A percentile compares a stretch with the other conserved stretches of the same genome.
Evolutionary conservation across 2,797 vertebrate species (phyloP).

Genomic region (Chaetophractus vellerosus): DNA sequence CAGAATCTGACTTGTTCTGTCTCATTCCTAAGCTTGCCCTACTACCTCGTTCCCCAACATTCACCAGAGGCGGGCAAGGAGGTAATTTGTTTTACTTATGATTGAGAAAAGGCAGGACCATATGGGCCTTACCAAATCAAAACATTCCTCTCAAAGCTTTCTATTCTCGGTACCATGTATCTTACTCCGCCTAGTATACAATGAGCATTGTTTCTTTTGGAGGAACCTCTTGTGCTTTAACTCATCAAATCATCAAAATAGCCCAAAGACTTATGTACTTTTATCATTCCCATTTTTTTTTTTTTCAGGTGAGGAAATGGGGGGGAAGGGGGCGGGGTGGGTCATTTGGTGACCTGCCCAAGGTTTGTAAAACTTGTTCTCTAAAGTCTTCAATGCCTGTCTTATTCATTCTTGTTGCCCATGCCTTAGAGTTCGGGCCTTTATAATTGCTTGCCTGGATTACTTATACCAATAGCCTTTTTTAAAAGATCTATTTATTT

Average conservation of each 20-base stretch:
- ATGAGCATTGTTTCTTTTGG: background rate
- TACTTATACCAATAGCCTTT: background rate
- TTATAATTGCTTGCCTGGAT: background rate
- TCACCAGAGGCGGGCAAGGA: background rate
- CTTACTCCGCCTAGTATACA: background rate
- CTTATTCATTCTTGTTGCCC: background rate
- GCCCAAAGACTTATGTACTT: background rate
- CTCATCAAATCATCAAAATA: constrained; percentile 14
- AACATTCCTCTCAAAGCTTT: background rate
- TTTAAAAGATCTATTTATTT: too few relatives aligned
- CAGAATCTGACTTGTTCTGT: background rate
- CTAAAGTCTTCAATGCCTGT: background rate
- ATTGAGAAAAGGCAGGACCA: background rate
- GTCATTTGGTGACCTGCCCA: background rate
- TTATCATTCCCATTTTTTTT: background rate
- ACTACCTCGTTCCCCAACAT: background rate
- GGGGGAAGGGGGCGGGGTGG: too few relatives aligned
- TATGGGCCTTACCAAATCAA: background rate
- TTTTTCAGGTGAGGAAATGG: background rate
- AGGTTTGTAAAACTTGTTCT: background rate
- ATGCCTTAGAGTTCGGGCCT: background rate
- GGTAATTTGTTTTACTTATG: background rate
- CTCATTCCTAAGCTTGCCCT: background rate
- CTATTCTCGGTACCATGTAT: background rate
- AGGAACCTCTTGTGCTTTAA: background rate